These are phyloP conservation scores for Cyanistes caeruleus DNA, from an alignment of 2,113 vertebrate genomes.

Conservation along the genomic window DNA sequence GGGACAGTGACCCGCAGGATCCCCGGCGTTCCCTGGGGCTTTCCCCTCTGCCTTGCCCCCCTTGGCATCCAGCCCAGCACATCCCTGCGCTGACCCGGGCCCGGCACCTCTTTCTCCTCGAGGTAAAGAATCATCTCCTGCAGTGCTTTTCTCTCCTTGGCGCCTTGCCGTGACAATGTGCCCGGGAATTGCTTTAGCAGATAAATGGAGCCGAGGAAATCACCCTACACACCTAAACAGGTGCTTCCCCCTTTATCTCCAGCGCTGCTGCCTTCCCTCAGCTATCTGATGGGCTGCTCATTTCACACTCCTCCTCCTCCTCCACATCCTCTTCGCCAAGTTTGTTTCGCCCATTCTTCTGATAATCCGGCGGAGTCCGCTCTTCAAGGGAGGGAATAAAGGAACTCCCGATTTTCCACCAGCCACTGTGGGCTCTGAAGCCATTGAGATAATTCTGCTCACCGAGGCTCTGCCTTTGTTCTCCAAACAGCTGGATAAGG, in stretches of 20 bases:
- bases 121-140: neutral
- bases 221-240: neutral
- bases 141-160: neutral
- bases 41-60: neutral
- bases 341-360: neutral
- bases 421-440: neutral
- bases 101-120: neutral
- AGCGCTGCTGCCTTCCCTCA: neutral
- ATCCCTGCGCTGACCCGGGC: accelerated
- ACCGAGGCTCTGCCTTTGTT: neutral
- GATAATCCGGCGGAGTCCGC: neutral
- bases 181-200: neutral
- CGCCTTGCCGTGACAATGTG: neutral
- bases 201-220: neutral
- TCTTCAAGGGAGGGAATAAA: neutral
- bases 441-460: neutral
- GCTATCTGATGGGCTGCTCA: neutral
- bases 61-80: accelerated
- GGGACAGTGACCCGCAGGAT: accelerated
- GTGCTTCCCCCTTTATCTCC: neutral
- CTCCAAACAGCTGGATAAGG: neutral
- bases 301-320: neutral
- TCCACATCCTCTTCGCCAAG: neutral
- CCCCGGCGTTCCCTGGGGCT: accelerated
- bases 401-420: neutral